phyloP scores from a whole-genome alignment of 2,113 vertebrate species.

The Vanacampus margaritifer region DNA sequence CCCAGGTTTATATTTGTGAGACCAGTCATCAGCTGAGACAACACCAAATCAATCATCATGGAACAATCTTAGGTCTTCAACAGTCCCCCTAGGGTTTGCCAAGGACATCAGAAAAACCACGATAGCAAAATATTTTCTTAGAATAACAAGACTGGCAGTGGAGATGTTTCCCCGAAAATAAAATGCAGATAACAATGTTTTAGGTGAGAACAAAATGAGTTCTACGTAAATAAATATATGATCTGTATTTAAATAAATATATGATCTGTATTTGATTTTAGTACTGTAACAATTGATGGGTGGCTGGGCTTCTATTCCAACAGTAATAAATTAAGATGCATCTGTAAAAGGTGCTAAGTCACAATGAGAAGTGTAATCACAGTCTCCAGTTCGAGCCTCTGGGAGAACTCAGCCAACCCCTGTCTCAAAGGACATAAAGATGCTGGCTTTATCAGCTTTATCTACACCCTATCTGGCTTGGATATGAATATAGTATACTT shows the following conservation, averaged over 20 bases:
- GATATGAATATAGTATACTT: conserved; percentile 21
- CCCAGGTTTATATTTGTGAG: not conserved
- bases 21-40: not conserved
- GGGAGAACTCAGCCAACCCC: conserved; percentile 29
- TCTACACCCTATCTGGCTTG: conserved; percentile 28
- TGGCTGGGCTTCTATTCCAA: conserved; percentile 43
- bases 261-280: not conserved
- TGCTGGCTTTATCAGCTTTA: conserved; percentile 30
- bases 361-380: conserved; percentile 45
- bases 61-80: not conserved
- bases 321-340: conserved; percentile 50
- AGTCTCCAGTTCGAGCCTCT: conserved; percentile 26
- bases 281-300: not conserved
- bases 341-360: conserved; percentile 35
- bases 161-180: not conserved
- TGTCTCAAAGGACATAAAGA: conserved; percentile 42
- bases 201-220: not conserved
- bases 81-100: not conserved
- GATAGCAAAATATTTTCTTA: not conserved
- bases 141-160: not conserved
- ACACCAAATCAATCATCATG: conserved; percentile 1
- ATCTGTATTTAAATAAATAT: too few species aligned
- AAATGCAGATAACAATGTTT: not conserved
- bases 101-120: not conserved
- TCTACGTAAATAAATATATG: too few species aligned